These are phyloP conservation scores for Champsocephalus gunnari DNA, from an alignment of 2,797 vertebrate species.

Conservation along the genomic window DNA sequence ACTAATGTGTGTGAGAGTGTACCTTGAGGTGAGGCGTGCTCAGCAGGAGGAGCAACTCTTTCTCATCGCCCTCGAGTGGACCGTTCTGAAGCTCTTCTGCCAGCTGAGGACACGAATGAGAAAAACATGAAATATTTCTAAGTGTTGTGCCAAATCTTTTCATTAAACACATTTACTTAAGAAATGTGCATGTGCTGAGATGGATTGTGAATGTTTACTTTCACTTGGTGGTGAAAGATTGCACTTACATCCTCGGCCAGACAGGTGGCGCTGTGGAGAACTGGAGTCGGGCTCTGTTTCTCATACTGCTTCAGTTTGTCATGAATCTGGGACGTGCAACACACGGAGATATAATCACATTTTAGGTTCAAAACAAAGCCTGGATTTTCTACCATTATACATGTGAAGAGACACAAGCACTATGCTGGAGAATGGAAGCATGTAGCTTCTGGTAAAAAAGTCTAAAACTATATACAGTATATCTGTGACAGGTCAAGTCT, in stretches of 20 bases:
- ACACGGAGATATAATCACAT: background rate
- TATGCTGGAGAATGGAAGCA: no score
- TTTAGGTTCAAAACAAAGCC: background rate
- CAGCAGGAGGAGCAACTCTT: constrained; percentile 91
- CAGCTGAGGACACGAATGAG: constrained; percentile 80
- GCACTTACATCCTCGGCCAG: constrained; percentile 92
- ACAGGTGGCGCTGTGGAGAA: constrained; percentile 90
- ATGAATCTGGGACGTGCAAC: constrained; percentile 87
- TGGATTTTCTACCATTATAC: no score
- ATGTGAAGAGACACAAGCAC: no score
- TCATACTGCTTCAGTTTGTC: constrained; percentile 93
- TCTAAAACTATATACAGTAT: no score
- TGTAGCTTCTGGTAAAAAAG: no score
- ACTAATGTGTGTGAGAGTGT: constrained; percentile 18
- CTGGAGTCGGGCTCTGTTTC: constrained; percentile 90
- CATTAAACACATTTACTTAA: background rate
- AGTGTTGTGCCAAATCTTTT: background rate
- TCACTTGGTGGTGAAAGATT: background rate
- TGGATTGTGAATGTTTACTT: background rate
- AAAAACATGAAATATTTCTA: constrained; percentile 7
- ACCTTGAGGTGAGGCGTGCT: constrained; percentile 94
- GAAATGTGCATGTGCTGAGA: background rate
- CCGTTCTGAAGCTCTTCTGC: constrained; percentile 92
- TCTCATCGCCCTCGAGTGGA: constrained; percentile 87
- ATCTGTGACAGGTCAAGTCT: no score